Percentiles rank a stretch among this genome's conserved stretches.
These are phyloP conservation scores for Epistrophe eligans DNA, from an alignment of 2,888 invertebrate species.

Conservation along the genomic window DNA sequence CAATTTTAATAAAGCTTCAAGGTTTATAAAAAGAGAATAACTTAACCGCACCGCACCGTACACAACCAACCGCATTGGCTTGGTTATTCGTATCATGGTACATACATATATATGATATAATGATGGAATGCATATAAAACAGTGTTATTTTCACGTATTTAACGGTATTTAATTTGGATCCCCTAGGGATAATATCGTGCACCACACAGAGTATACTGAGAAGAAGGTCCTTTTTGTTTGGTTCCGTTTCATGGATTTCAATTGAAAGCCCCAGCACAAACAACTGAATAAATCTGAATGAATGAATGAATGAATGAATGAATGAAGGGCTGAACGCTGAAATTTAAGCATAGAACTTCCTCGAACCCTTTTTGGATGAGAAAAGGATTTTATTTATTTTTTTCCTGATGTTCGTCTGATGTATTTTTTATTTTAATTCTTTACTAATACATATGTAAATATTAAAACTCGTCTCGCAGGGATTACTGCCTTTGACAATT, in stretches of 20 bases:
- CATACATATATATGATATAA: constrained; percentile 2
- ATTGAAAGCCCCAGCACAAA: constrained; percentile 14
- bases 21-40: constrained; percentile 51
- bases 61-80: constrained; percentile 30
- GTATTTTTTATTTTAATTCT: constrained; percentile 20
- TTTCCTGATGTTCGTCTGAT: neutral
- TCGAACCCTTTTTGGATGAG: neutral
- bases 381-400: neutral
- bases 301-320: constrained; percentile 8
- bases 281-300: constrained; percentile 24
- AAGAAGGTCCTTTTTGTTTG: constrained; percentile 41
- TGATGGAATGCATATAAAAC: constrained; percentile 62
- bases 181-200: constrained; percentile 67
- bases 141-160: constrained; percentile 61
- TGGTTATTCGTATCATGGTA: neutral
- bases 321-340: neutral
- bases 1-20: constrained; percentile 43
- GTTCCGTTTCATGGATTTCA: constrained; percentile 21
- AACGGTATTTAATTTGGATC: constrained; percentile 71
- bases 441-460: constrained; percentile 30
- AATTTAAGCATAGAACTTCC: constrained; percentile 12
- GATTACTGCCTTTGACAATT: constrained; percentile 23
- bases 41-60: constrained; percentile 58
- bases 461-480: constrained; percentile 40
- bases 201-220: neutral